Evolutionary conservation across 2,797 vertebrate species (phyloP), one percentile per base, ranked within the genome.

Genomic region (Peromyscus eremicus): DNA sequence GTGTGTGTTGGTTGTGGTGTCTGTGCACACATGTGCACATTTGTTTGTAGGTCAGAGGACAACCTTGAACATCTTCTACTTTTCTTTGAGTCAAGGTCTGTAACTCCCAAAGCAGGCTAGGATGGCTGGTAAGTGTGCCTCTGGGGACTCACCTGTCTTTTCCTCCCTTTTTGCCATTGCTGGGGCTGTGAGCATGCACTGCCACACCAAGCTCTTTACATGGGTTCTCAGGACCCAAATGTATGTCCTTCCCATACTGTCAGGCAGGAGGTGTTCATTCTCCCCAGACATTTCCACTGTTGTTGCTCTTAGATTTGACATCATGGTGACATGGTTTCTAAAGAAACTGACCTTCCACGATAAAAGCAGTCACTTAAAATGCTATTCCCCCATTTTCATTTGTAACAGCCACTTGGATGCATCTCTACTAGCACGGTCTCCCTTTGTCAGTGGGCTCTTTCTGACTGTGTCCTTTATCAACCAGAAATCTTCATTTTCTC

Each of bases 401-500:
- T 52, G 87, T 21, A 85, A 95, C 5, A 83, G 57, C 6, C 19
- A 55, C 27, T 25, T 49, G 52, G 55, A 21, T 60, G 82, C 64
- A 21, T 66, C 76, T 73, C 80, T 88, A 71, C 85, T 85, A 76
- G 89, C 19, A 29, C 70, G 97, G 29, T 9, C 0, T 46, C 4
- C 55, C 73, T 76, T 55, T 93, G 88, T 60, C 32, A 94, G 19
- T 0, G 68, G 19, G 29, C 46, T 71, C 12, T 66, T 92, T 81
- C 94, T 93, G 32, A 57, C 40, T 84, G 25, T 95, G 75, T 84
- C 19, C n/a, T 97, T 62, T 64, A 94, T 96, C 55, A 92, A 93
- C 81, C 19, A 76, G 43, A 60, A 92, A 52, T 2, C 21, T 95
- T 97, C 71, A 60, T 70, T 97, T 92, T 76, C 23, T 76, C 49